Percentiles rank a stretch among this genome's conserved stretches.
Conservation (phyloP, 2,888 invertebrate genomes). For the Zhengitettix transpicula region DNA sequence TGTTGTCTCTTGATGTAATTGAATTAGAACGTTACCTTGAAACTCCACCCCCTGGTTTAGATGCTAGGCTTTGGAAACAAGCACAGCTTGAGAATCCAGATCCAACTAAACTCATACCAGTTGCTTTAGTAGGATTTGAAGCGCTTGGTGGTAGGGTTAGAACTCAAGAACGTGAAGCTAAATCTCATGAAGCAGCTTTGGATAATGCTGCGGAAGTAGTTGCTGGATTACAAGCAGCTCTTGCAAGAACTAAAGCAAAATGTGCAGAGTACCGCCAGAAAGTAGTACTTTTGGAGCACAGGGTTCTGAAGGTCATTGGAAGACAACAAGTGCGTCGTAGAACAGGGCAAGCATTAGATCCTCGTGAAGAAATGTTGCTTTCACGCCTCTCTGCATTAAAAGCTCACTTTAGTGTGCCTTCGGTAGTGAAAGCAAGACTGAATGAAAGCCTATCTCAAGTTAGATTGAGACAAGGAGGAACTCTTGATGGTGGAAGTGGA, state of each 20-base stretch:
- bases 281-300: slow-evolving; percentile 64
- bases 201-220: slow-evolving; percentile 64
- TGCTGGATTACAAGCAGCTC: slow-evolving; percentile 58
- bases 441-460: background rate
- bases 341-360: slow-evolving; percentile 68
- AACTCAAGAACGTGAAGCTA: slow-evolving; percentile 69
- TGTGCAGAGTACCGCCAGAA: slow-evolving; percentile 68
- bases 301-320: slow-evolving; percentile 69
- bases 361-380: slow-evolving; percentile 80
- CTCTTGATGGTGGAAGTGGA: background rate
- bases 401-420: slow-evolving; percentile 75
- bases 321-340: slow-evolving; percentile 80
- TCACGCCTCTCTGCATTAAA: slow-evolving; percentile 75
- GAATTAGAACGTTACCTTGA: background rate
- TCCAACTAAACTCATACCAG: slow-evolving; percentile 52
- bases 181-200: slow-evolving; percentile 64
- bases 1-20: background rate
- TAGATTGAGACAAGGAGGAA: background rate
- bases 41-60: slow-evolving; percentile 46
- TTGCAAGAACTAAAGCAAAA: slow-evolving; percentile 62
- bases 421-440: slow-evolving; percentile 20
- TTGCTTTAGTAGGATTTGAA: slow-evolving; percentile 80
- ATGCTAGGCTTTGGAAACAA: slow-evolving; percentile 86
- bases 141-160: slow-evolving; percentile 54
- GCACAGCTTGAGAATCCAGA: slow-evolving; percentile 93